phyloP scores from a whole-genome alignment of 2,888 invertebrate genomes.

The Morinoia aosen region DNA sequence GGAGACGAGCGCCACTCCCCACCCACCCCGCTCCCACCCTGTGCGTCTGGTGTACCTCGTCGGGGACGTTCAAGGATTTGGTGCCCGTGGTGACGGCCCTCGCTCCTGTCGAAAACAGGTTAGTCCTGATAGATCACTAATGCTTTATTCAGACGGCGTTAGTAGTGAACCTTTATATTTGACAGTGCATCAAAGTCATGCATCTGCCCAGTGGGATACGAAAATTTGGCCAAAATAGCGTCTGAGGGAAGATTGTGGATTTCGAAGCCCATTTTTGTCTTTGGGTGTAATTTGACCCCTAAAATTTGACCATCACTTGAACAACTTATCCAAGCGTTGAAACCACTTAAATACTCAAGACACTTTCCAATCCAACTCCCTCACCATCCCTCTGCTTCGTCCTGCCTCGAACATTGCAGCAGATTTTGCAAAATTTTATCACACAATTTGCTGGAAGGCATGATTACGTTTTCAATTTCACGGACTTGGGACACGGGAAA shows the following conservation, averaged over 20 bases:
- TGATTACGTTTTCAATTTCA: not conserved
- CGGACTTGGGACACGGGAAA: not conserved
- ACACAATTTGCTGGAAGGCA: not conserved
- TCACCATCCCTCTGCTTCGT: not conserved
- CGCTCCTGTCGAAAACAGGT: not conserved
- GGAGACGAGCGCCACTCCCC: not conserved
- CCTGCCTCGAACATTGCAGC: not conserved
- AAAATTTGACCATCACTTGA: not conserved
- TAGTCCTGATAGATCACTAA: not conserved
- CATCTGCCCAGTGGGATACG: not conserved
- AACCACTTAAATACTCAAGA: not conserved
- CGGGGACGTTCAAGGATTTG: not conserved
- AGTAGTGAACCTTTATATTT: not conserved
- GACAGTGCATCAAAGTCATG: not conserved
- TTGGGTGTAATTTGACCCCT: too few relatives aligned
- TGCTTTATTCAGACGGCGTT: not conserved
- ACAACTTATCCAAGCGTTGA: not conserved
- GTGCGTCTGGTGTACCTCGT: not conserved
- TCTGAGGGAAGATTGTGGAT: not conserved
- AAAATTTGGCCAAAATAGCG: not conserved
- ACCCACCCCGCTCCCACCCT: not conserved
- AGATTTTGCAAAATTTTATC: not conserved
- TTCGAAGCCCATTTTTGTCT: not conserved
- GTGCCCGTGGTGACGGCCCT: not conserved
- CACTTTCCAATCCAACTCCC: too few relatives aligned